A percentile compares a stretch with the other conserved stretches of the same genome.
Conservation (phyloP, 1,140 invertebrate species). For the Bursaphelenchus mucronatus region DNA sequence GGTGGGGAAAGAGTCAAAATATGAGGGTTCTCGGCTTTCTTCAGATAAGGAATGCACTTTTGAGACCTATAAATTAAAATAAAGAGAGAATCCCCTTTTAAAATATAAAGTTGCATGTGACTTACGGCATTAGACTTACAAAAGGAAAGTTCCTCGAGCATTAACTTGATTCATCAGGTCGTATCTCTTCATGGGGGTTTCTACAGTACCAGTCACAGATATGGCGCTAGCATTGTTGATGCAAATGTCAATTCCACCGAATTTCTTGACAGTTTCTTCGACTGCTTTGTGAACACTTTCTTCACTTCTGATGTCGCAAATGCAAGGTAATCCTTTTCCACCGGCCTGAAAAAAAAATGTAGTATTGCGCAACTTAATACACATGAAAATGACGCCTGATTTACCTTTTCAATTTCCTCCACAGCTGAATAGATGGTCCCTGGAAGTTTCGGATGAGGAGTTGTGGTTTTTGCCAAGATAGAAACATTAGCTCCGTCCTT, state of each 20-base stretch:
- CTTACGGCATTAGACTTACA: constrained; percentile 65
- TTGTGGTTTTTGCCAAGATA: constrained; percentile 50
- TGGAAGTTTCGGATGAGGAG: constrained; percentile 81
- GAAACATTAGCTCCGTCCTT: constrained; percentile 73
- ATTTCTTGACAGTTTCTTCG: constrained; percentile 77
- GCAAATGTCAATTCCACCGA: constrained; percentile 89
- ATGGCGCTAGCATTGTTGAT: constrained; percentile 78
- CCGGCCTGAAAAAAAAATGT: constrained; percentile 74
- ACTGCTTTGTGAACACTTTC: constrained; percentile 75
- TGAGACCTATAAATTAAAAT: constrained; percentile 72
- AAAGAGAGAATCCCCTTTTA: neutral
- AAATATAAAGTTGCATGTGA: neutral
- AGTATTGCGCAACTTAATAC: constrained; percentile 66
- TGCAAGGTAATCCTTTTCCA: constrained; percentile 81
- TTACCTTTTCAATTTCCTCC: constrained; percentile 76
- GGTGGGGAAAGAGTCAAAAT: constrained; percentile 94
- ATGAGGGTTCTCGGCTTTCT: constrained; percentile 83
- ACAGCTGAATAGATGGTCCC: constrained; percentile 96
- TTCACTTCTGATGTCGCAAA: constrained; percentile 89
- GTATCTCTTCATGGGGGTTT: constrained; percentile 88
- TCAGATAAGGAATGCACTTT: constrained; percentile 80
- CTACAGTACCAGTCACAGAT: constrained; percentile 74
- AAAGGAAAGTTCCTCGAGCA: constrained; percentile 82
- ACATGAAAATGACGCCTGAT: constrained; percentile 83
- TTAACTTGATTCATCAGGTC: constrained; percentile 90